These are phyloP conservation scores for Bucco capensis DNA, from an alignment of 2,113 vertebrate genomes.

Conservation along the genomic window DNA sequence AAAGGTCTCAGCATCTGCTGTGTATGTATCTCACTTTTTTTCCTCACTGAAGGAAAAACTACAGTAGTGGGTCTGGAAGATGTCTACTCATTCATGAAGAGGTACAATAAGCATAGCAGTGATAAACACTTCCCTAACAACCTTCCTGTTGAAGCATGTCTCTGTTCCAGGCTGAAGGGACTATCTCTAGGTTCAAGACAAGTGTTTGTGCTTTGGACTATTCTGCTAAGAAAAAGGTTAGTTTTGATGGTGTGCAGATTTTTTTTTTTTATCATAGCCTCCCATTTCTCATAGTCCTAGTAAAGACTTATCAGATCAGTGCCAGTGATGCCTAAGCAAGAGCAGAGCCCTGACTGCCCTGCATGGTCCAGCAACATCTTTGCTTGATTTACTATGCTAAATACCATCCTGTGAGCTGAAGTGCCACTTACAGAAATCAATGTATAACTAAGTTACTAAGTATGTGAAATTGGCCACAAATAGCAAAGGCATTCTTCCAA, in stretches of 20 bases:
- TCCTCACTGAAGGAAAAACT: neutral
- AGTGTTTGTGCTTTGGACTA: neutral
- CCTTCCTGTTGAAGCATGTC: accelerated
- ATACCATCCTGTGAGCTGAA: neutral
- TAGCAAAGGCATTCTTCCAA: neutral
- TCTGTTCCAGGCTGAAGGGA: neutral
- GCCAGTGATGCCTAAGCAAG: neutral
- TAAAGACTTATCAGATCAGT: neutral
- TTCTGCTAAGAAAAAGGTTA: neutral
- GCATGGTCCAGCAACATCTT: neutral
- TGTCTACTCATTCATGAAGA: neutral
- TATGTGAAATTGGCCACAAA: neutral
- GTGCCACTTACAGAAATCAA: neutral
- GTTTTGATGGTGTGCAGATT: neutral
- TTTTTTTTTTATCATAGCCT: neutral
- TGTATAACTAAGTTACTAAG: neutral
- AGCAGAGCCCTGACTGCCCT: neutral
- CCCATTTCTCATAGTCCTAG: neutral
- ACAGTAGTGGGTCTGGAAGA: neutral
- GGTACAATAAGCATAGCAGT: neutral
- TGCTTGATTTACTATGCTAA: neutral
- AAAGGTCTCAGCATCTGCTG: neutral
- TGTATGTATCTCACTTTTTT: neutral
- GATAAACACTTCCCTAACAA: neutral
- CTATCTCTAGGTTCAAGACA: neutral